These are phyloP conservation scores for Eupithecia subfuscata DNA, from an alignment of 2,888 invertebrate genomes.

Conservation along the genomic window DNA sequence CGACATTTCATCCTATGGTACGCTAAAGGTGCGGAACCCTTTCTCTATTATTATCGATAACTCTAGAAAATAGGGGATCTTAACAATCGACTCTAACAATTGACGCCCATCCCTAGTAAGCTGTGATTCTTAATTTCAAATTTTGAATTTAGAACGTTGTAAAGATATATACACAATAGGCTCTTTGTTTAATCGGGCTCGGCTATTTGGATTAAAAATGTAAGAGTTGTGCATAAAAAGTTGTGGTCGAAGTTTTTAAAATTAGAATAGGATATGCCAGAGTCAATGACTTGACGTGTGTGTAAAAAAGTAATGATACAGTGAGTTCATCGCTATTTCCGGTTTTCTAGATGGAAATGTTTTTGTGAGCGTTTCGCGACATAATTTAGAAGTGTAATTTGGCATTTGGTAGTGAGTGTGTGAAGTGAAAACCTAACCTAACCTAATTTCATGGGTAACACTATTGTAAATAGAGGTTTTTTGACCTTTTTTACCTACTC, in stretches of 20 bases:
- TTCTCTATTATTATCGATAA: conserved; percentile 54
- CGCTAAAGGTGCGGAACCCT: conserved; percentile 73
- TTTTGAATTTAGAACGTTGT: conserved; percentile 43
- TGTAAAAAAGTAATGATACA: conserved; percentile 39
- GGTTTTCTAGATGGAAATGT: conserved; percentile 39
- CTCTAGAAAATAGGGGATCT: conserved; percentile 61
- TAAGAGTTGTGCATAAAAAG: conserved; percentile 10
- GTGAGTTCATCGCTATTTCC: conserved; percentile 43
- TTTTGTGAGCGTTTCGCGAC: conserved; percentile 22
- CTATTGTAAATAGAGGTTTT: too few relatives aligned
- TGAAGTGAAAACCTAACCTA: neutral
- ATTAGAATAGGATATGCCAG: conserved; percentile 9
- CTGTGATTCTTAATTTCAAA: conserved; percentile 44
- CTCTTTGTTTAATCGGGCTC: conserved; percentile 23
- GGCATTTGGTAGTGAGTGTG: neutral
- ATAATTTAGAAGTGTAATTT: conserved; percentile 5
- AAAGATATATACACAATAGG: conserved; percentile 27
- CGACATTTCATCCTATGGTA: conserved; percentile 60
- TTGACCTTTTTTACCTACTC: too few relatives aligned
- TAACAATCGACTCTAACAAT: conserved; percentile 60
- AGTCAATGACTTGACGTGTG: conserved; percentile 30
- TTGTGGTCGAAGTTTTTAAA: conserved; percentile 8
- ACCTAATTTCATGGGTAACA: neutral
- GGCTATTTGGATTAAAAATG: conserved; percentile 21
- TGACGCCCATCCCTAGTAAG: conserved; percentile 44